phyloP scores from a whole-genome alignment of 2,113 vertebrate genomes.

The Rhynchomys soricoides region DNA sequence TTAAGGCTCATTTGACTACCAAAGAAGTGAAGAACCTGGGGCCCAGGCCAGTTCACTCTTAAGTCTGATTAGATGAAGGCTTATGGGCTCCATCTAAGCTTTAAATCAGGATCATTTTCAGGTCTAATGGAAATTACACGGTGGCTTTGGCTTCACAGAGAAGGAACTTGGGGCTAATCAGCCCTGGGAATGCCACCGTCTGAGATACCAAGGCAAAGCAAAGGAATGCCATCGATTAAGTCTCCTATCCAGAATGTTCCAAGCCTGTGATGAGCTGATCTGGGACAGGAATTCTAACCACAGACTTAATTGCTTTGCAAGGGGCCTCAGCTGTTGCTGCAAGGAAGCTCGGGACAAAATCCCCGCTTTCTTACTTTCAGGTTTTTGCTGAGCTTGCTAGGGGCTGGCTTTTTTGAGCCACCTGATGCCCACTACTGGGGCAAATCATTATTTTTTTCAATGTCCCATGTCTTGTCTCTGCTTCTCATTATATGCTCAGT shows the following conservation, averaged over 20 bases:
- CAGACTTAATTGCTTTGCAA: slow-evolving; percentile 76
- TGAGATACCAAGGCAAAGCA: slow-evolving; percentile 73
- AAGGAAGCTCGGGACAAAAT: neutral
- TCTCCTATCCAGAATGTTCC: slow-evolving; percentile 59
- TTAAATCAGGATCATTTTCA: slow-evolving; percentile 79
- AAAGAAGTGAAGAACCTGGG: slow-evolving; percentile 66
- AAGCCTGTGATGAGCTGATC: slow-evolving; percentile 56
- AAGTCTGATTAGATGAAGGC: slow-evolving; percentile 75
- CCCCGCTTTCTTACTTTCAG: slow-evolving; percentile 59
- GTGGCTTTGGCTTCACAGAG: slow-evolving; percentile 76
- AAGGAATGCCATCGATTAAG: slow-evolving; percentile 69
- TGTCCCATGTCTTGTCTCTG: neutral
- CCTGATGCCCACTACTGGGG: neutral
- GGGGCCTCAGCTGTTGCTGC: slow-evolving; percentile 74
- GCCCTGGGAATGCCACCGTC: slow-evolving; percentile 76
- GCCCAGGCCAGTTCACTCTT: slow-evolving; percentile 65
- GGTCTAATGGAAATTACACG: slow-evolving; percentile 81
- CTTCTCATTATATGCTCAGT: neutral
- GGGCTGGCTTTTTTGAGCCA: slow-evolving; percentile 19
- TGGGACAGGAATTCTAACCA: slow-evolving; percentile 67
- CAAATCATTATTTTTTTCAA: neutral
- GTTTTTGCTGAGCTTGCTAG: slow-evolving; percentile 54
- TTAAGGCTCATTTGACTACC: slow-evolving; percentile 61
- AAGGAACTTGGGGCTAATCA: slow-evolving; percentile 72
- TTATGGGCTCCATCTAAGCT: slow-evolving; percentile 63